A percentile compares a stretch with the other conserved stretches of the same genome.
Evolutionary conservation across 2,113 vertebrate species (phyloP).

Genomic region (Poeciliopsis prolifica): DNA sequence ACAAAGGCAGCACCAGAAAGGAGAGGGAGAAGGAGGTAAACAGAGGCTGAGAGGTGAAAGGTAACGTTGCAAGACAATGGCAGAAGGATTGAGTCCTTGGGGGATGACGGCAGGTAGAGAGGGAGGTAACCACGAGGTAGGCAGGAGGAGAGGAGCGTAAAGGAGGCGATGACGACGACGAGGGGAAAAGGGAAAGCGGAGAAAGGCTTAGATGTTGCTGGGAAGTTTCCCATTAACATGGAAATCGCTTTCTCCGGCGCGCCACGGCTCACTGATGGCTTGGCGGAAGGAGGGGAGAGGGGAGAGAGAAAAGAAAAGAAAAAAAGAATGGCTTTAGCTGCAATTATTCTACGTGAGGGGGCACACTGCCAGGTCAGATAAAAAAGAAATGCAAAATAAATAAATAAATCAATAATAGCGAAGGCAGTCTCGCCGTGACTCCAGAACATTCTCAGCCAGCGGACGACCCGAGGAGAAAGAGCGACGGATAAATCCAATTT

Average conservation of each 20-base stretch:
- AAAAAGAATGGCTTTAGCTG: constrained; percentile 77
- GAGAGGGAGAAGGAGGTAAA: constrained; percentile 55
- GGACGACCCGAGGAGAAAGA: constrained; percentile 18
- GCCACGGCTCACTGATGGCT: constrained; percentile 73
- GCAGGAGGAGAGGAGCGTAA: constrained; percentile 25
- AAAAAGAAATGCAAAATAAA: constrained; percentile 63
- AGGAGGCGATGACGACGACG: constrained; percentile 22
- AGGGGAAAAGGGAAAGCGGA: constrained; percentile 20
- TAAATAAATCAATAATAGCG: constrained; percentile 39
- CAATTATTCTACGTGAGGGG: constrained; percentile 79
- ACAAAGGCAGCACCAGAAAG: constrained; percentile 28
- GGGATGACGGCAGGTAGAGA: constrained; percentile 33
- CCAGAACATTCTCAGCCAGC: constrained; percentile 25
- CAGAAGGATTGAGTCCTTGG: constrained; percentile 30
- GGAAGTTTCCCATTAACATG: constrained; percentile 80
- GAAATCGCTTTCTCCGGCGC: constrained; percentile 76
- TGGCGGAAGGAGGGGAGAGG: constrained; percentile 23
- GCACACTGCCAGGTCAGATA: constrained; percentile 76
- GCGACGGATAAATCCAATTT: constrained; percentile 69
- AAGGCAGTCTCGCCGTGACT: constrained; percentile 46
- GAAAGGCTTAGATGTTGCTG: constrained; percentile 51
- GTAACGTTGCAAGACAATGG: constrained; percentile 50
- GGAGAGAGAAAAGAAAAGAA: constrained; percentile 44
- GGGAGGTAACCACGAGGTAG: constrained; percentile 38
- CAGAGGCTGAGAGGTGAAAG: constrained; percentile 66